Percentiles rank a stretch among this genome's conserved stretches.
phyloP scores from a whole-genome alignment of 2,797 vertebrate genomes.

The Rhinophrynus dorsalis region DNA sequence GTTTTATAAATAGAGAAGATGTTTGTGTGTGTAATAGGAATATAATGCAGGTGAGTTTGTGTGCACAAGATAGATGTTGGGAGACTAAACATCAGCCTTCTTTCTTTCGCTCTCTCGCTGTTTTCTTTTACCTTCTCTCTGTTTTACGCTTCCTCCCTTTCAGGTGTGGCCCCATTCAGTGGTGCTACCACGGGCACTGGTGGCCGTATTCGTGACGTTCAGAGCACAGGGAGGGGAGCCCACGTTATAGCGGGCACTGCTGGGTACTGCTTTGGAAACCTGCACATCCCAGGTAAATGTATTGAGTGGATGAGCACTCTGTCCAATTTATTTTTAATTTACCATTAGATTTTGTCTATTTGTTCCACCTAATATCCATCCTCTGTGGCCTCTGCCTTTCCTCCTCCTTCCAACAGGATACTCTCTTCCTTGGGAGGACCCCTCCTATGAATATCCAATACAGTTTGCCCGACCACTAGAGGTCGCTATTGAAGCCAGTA shows the following conservation, averaged over 20 bases:
- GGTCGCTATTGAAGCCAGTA: constrained; percentile 85
- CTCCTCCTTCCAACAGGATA: constrained; percentile 74
- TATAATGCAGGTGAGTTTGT: too few relatives aligned
- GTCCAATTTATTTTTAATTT: too few relatives aligned
- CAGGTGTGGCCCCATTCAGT: constrained; percentile 89
- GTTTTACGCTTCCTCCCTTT: constrained; percentile 23
- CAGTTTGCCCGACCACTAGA: constrained; percentile 85
- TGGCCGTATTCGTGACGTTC: constrained; percentile 87
- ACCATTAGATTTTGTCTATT: too few relatives aligned
- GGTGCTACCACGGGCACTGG: constrained; percentile 89
- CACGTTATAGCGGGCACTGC: constrained; percentile 89
- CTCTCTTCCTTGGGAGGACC: constrained; percentile 83
- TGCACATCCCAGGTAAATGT: constrained; percentile 81
- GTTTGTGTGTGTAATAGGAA: too few relatives aligned
- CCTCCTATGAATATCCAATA: constrained; percentile 76
- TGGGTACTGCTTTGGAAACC: constrained; percentile 91
- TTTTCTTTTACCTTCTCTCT: too few relatives aligned
- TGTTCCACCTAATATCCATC: too few relatives aligned
- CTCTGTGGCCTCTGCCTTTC: neutral
- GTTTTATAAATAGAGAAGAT: too few relatives aligned
- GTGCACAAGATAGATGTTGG: too few relatives aligned
- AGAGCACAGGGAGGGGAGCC: constrained; percentile 85
- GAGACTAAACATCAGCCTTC: too few relatives aligned
- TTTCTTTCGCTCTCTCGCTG: too few relatives aligned
- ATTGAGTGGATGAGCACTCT: neutral